Conservation (phyloP, 2,797 vertebrate genomes). For the Loris lydekkerianus region DNA sequence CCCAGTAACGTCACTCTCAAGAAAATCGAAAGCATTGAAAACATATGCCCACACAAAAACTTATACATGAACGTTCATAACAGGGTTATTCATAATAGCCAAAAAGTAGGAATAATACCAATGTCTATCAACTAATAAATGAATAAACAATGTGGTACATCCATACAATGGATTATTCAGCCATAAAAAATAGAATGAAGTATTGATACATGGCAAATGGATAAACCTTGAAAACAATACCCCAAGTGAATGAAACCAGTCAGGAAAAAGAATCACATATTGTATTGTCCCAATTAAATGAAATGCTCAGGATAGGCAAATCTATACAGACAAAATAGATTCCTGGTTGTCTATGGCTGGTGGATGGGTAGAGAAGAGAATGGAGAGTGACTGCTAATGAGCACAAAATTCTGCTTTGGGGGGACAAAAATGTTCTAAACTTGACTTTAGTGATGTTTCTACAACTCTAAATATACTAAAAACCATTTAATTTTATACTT, state of each 20-base stretch:
- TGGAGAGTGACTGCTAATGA: neutral
- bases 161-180: neutral
- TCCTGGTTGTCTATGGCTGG: neutral
- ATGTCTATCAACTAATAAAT: neutral
- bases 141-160: neutral
- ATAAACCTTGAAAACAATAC: neutral
- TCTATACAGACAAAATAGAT: neutral
- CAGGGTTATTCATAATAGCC: neutral
- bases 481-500: conserved; percentile 7
- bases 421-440: conserved; percentile 16
- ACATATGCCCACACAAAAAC: neutral
- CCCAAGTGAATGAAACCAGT: conserved; percentile 15
- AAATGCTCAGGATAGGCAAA: conserved; percentile 23
- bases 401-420: neutral
- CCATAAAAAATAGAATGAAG: neutral
- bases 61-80: neutral
- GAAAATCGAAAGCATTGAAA: neutral
- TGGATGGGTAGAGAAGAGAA: neutral
- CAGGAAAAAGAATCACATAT: neutral
- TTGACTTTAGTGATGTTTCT: neutral
- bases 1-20: neutral
- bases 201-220: neutral
- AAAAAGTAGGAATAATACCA: neutral
- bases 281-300: neutral
- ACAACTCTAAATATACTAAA: conserved; percentile 19